Base-by-base conservation (phyloP, 2,113 vertebrate genomes). In the Xenopus borealis region DNA sequence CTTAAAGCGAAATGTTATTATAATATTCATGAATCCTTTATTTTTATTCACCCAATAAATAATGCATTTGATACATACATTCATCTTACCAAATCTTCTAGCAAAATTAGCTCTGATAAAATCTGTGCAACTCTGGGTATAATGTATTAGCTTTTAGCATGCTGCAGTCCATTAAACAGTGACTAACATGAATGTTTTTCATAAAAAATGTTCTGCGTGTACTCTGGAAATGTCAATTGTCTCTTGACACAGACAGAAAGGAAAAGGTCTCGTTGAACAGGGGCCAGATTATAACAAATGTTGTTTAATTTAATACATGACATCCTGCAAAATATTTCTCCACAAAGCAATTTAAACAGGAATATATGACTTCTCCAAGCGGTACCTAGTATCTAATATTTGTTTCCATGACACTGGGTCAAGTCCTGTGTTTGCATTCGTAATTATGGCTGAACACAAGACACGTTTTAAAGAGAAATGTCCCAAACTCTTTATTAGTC, bases 201-300 rank as follows among this genome's bases (percentile, higher is more conserved):
- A 55, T 55, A 55, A 7, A 55, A 55, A 55, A 16, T 4, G 17
- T 50, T 50, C 53, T 55, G 53, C 16, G 17, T n/a, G 53, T 55
- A 9, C 17, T 55, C 14, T 55, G 53, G 53, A 55, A 55, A 55
- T 55, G 53, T 55, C 53, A 55, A 55, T 55, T 55, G 53, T 55
- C 53, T 55, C 53, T 55, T 55, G 53, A 55, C 53, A 55, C 53
- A 55, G 53, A 55, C 14, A 18, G 53, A 55, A 55, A 55, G 53
- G 53, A 55, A 55, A 55, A 55, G 53, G 53, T 55, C 17, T 55
- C 16, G 3, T 16, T 55, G 53, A n/a, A 55, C 14, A 55, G 53
- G 14, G 53, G 17, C 53, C 53, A 55, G 53, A 55, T 55, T 55
- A 18, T 16, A 55, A 16, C 53, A 55, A 55, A 55, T 55, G 53